Conservation (phyloP, 2,797 vertebrate genomes). For the Takifugu rubripes region DNA sequence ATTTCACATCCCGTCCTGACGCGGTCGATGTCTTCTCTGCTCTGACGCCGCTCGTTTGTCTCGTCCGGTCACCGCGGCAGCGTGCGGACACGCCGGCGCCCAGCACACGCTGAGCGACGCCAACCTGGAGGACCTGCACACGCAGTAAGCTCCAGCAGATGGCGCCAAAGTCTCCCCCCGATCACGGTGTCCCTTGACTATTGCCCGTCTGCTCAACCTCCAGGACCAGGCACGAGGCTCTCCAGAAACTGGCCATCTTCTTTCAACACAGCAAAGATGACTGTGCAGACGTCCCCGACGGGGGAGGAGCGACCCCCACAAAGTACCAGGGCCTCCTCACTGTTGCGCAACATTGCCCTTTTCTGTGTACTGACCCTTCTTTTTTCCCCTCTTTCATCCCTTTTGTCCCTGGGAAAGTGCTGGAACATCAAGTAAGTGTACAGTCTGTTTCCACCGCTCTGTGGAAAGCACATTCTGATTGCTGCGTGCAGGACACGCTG, state of each 20-base stretch:
- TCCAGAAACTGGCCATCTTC: slow-evolving; percentile 75
- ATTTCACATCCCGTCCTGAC: slow-evolving; percentile 8
- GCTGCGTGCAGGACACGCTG: slow-evolving; percentile 10
- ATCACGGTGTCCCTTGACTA: neutral
- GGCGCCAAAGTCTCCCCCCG: slow-evolving; percentile 4
- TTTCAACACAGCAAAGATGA: slow-evolving; percentile 60
- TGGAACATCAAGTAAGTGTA: slow-evolving; percentile 63
- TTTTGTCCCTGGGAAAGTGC: slow-evolving; percentile 35
- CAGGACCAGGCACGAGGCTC: slow-evolving; percentile 67
- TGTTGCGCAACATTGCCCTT: neutral
- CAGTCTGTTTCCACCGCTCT: slow-evolving; percentile 14
- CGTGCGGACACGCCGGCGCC: slow-evolving; percentile 30
- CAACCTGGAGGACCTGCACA: slow-evolving; percentile 61
- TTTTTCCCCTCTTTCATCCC: neutral
- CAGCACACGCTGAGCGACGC: slow-evolving; percentile 52
- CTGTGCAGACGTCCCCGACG: slow-evolving; percentile 9
- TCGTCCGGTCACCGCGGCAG: slow-evolving; percentile 40
- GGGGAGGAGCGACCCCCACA: slow-evolving; percentile 28
- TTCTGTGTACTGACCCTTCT: neutral
- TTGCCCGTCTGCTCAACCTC: neutral
- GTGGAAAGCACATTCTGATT: too few species aligned
- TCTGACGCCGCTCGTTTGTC: slow-evolving; percentile 12
- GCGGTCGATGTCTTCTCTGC: neutral
- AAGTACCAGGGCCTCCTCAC: slow-evolving; percentile 47
- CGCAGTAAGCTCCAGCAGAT: slow-evolving; percentile 62